These are phyloP conservation scores for Creontiades dilutus DNA, from an alignment of 2,888 invertebrate species.

Conservation along the genomic window DNA sequence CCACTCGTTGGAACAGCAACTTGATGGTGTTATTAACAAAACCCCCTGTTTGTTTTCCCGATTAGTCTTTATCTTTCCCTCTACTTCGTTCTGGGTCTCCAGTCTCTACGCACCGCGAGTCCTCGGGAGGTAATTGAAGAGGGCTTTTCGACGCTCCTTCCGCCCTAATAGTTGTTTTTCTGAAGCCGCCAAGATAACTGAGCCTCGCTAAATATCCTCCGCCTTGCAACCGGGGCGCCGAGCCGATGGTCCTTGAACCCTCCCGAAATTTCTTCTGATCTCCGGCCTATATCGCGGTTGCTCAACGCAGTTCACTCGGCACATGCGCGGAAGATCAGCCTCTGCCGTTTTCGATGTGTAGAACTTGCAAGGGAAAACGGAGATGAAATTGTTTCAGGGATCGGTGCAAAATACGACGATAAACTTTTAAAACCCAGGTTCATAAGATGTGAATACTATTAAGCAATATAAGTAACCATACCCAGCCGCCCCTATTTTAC, in stretches of 20 bases:
- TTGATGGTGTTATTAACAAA: slow-evolving; percentile 27
- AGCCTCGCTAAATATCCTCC: slow-evolving; percentile 7
- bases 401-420: too few species aligned
- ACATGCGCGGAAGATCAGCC: not conserved
- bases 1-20: not conserved
- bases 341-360: too few species aligned
- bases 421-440: too few species aligned
- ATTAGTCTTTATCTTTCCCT: not conserved
- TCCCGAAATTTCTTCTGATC: not conserved
- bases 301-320: not conserved
- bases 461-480: too few species aligned
- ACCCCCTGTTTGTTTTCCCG: not conserved
- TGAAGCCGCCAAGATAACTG: not conserved
- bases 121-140: not conserved
- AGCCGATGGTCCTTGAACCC: not conserved
- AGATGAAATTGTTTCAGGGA: too few species aligned
- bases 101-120: not conserved
- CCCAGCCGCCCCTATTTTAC: too few species aligned
- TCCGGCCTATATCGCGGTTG: not conserved
- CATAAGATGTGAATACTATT: too few species aligned
- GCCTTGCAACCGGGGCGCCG: not conserved
- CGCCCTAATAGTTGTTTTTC: not conserved
- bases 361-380: too few species aligned
- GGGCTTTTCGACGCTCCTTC: not conserved
- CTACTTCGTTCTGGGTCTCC: too few species aligned